Evolutionary conservation across 2,113 vertebrate genomes (phyloP).

Genomic region (Boleophthalmus pectinirostris): DNA sequence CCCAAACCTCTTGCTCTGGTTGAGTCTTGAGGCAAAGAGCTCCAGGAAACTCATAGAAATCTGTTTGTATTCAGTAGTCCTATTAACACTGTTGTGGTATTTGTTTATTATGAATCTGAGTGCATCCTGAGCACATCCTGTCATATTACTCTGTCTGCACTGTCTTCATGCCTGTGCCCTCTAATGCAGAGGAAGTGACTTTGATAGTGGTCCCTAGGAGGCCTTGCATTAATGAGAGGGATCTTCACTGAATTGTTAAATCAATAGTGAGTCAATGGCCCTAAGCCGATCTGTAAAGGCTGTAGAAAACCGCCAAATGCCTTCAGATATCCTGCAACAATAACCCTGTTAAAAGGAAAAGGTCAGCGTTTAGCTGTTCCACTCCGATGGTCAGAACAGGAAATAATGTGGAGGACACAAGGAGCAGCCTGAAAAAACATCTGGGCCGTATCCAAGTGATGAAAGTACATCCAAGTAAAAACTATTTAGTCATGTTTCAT

Average conservation of each 20-base stretch:
- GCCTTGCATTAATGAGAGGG: constrained; percentile 6
- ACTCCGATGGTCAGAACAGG: background rate
- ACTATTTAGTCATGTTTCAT: background rate
- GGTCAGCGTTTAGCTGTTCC: background rate
- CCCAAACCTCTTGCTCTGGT: too few relatives aligned
- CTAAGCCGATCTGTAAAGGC: background rate
- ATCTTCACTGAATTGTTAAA: constrained; percentile 4
- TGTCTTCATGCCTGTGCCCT: constrained; percentile 3
- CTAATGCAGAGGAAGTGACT: constrained; percentile 9
- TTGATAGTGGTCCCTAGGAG: constrained; percentile 5
- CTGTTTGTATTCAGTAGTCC: constrained; percentile 3
- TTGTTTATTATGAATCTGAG: background rate
- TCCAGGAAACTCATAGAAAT: background rate
- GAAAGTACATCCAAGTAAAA: background rate
- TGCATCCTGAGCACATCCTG: background rate
- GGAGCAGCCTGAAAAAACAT: background rate
- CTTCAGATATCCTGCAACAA: background rate
- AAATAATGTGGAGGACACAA: background rate
- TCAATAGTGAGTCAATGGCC: constrained; percentile 12
- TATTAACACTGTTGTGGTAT: background rate
- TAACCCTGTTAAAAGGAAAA: background rate
- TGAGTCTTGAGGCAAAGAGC: too few relatives aligned
- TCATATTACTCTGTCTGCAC: background rate
- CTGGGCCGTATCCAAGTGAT: background rate
- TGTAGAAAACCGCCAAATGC: background rate